Percentiles rank a stretch among this genome's conserved stretches.
These are phyloP conservation scores for Rhizomys pruinosus DNA, from an alignment of 2,113 vertebrate species.

Conservation along the genomic window DNA sequence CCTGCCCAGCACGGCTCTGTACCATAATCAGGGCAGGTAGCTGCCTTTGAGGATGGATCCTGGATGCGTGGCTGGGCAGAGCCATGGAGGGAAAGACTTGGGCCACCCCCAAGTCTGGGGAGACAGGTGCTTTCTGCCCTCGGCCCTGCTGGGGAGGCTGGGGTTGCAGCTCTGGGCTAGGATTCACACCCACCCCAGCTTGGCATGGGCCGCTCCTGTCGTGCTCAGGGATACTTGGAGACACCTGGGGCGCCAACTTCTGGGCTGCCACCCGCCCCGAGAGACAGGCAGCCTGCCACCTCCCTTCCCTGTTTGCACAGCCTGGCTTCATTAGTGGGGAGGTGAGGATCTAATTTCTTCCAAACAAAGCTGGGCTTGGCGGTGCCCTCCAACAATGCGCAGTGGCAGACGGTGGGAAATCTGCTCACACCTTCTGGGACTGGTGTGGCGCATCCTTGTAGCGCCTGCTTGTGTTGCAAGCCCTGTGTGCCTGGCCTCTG, in stretches of 20 bases:
- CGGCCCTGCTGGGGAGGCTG: neutral
- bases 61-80: neutral
- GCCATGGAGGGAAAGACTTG: neutral
- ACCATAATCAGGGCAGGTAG: too few species aligned
- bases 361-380: slow-evolving; percentile 61
- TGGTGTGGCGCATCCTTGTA: neutral
- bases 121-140: neutral
- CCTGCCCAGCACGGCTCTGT: neutral
- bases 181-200: too few species aligned
- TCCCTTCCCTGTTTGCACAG: slow-evolving; percentile 68
- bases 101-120: neutral
- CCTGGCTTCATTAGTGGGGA: slow-evolving; percentile 72
- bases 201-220: neutral
- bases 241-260: slow-evolving; percentile 64
- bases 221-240: neutral
- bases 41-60: fast-evolving
- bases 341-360: slow-evolving; percentile 76
- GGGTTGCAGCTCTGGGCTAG: too few species aligned
- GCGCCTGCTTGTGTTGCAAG: neutral
- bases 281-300: slow-evolving; percentile 39
- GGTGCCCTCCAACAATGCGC: slow-evolving; percentile 71
- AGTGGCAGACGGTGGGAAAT: slow-evolving; percentile 69
- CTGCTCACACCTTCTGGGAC: slow-evolving; percentile 65
- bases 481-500: neutral
- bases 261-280: slow-evolving; percentile 12